Evolutionary conservation across 2,797 vertebrate genomes (phyloP), one percentile per base, ranked within the genome.

Genomic region (Chanos chanos): DNA sequence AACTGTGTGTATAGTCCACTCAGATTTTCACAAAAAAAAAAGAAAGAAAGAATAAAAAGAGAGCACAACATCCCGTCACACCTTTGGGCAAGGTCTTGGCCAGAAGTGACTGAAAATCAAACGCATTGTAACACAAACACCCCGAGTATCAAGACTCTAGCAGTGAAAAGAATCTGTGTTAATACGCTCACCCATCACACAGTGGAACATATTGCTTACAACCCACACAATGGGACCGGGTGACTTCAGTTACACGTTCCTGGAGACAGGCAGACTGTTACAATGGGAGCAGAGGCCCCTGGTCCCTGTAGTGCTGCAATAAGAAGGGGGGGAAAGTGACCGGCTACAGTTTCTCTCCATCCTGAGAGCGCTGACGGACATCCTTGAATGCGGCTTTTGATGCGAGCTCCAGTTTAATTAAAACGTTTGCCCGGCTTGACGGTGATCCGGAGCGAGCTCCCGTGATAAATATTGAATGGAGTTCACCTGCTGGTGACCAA

Each of bases 191-290:
- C 83, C 85, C 86, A 82, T 79, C 89, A 91, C 76, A 78, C 89
- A 86, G 90, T 87, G 86, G 85, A 87, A 92, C 91, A 91, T 91
- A 92, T 93, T 93, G 91, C 90, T 92, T 92, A 92, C 90, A 91
- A 91, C 85, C 81, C 82, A 70, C 87, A 91, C 91, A 92, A 91
- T 87, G 85, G 84, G 78, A 77, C 80, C 81, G 72, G 83, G 85
- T 90, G 89, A 93, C 88, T 92, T 90, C 83, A 80, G 89, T 93
- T 93, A 91, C 92, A 88, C 88, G 90, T 92, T 92, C 90, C 91
- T 89, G 87, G 87, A 89, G 89, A 90, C 86, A 89, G 90, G 87
- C 87, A 88, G 91, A 86, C 89, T 91, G 88, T 89, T 85, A 90
- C 89, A 92, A 92, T 92, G 89, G 89, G 82, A 87, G 86, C 82